phyloP scores from a whole-genome alignment of 2,888 invertebrate genomes.

The Archips xylosteana region DNA sequence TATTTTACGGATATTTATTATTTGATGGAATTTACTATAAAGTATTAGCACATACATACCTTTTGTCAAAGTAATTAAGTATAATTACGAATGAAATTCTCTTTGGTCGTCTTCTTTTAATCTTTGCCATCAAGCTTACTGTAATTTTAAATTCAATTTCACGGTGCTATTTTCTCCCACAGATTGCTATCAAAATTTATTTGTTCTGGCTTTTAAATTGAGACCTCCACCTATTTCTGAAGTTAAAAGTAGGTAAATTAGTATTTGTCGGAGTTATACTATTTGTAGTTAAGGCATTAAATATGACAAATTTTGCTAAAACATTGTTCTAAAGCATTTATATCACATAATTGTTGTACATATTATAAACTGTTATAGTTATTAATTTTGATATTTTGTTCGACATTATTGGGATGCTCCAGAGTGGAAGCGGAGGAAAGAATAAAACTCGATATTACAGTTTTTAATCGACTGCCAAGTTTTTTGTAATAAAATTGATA shows the following conservation, averaged over 20 bases:
- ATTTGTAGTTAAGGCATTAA: conserved; percentile 28
- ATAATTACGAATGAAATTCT: not conserved
- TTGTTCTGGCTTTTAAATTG: not conserved
- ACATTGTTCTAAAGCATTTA: conserved; percentile 72
- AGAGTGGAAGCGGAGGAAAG: not conserved
- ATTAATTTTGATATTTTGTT: conserved; percentile 8
- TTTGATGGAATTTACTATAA: not conserved
- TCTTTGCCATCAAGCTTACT: not conserved
- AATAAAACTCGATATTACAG: conserved; percentile 29
- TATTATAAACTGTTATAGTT: conserved; percentile 39
- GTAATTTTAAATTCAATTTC: not conserved
- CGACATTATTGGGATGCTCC: conserved; percentile 1
- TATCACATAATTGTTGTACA: conserved; percentile 44
- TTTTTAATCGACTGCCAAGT: conserved; percentile 42
- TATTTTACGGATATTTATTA: conserved; percentile 9
- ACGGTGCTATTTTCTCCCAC: not conserved
- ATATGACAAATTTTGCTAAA: conserved; percentile 40
- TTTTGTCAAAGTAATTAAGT: not conserved
- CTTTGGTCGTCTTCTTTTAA: not conserved
- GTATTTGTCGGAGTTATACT: conserved; percentile 20
- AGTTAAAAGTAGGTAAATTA: not conserved
- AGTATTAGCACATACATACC: not conserved
- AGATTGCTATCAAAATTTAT: not conserved
- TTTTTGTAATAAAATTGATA: conserved; percentile 37
- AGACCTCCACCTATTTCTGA: not conserved